These are phyloP conservation scores for Clarias gariepinus DNA, from an alignment of 2,113 vertebrate genomes.

Conservation along the genomic window DNA sequence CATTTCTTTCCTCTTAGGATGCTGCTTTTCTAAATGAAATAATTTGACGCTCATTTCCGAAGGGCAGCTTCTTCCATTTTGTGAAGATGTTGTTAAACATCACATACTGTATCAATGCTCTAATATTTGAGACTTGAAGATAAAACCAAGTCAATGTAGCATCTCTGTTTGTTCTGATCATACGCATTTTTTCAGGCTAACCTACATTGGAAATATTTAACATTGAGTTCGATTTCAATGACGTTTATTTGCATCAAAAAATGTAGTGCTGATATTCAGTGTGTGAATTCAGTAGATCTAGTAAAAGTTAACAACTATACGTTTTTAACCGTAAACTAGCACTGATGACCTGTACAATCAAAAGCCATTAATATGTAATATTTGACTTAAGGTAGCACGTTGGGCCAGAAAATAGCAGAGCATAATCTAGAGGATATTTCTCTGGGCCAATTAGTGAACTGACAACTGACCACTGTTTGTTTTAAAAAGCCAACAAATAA, in stretches of 20 bases:
- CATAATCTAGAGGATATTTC: background rate
- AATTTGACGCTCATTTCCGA: background rate
- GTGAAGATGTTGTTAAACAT: conserved; percentile 1
- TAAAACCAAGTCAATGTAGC: background rate
- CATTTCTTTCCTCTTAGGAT: conserved; percentile 12
- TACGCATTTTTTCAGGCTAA: background rate
- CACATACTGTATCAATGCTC: background rate
- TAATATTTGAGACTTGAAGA: background rate
- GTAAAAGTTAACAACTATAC: background rate
- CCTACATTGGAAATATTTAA: background rate
- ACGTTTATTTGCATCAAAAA: background rate
- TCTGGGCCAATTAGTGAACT: background rate
- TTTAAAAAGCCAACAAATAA: background rate
- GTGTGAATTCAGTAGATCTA: background rate
- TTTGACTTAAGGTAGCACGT: background rate
- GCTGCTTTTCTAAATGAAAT: conserved; percentile 22
- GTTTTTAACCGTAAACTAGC: background rate
- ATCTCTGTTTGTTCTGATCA: background rate
- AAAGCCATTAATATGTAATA: background rate
- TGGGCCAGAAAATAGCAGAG: background rate
- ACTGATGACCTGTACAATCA: background rate
- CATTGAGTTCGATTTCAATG: background rate
- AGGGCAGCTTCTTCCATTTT: background rate
- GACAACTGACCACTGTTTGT: background rate
- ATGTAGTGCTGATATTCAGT: background rate